These are phyloP conservation scores for Hippocampus abdominalis DNA, from an alignment of 2,113 vertebrate species.

Conservation along the genomic window DNA sequence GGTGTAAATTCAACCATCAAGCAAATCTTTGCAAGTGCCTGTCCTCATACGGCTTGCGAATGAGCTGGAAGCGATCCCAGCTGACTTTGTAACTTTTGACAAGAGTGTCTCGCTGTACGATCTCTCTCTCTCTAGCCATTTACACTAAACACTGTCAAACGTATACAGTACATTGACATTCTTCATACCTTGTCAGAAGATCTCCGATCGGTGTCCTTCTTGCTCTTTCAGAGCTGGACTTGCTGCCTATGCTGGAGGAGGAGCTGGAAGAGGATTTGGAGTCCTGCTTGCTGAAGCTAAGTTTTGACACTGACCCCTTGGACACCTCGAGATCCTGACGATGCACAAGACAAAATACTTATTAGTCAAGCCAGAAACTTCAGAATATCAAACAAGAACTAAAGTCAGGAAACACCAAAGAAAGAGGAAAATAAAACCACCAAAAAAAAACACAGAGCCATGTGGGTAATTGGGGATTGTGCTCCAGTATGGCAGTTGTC, in stretches of 20 bases:
- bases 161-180: background rate
- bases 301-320: constrained; percentile 82
- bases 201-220: constrained; percentile 91
- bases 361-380: background rate
- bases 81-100: background rate
- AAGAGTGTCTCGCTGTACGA: background rate
- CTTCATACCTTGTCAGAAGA: constrained; percentile 84
- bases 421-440: no score
- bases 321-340: constrained; percentile 85
- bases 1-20: background rate
- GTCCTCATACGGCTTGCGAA: background rate
- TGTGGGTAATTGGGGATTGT: no score
- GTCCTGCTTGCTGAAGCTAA: constrained; percentile 84
- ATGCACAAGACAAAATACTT: background rate
- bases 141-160: background rate
- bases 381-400: background rate
- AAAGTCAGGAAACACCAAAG: background rate
- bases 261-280: constrained; percentile 80
- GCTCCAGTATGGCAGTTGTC: no score
- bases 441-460: no score
- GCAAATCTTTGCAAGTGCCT: background rate
- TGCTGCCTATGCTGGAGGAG: constrained; percentile 79
- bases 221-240: constrained; percentile 82
- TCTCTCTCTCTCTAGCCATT: no score
- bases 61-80: background rate